phyloP scores from a whole-genome alignment of 1,140 invertebrate species.

The Drosophila nikananu region DNA sequence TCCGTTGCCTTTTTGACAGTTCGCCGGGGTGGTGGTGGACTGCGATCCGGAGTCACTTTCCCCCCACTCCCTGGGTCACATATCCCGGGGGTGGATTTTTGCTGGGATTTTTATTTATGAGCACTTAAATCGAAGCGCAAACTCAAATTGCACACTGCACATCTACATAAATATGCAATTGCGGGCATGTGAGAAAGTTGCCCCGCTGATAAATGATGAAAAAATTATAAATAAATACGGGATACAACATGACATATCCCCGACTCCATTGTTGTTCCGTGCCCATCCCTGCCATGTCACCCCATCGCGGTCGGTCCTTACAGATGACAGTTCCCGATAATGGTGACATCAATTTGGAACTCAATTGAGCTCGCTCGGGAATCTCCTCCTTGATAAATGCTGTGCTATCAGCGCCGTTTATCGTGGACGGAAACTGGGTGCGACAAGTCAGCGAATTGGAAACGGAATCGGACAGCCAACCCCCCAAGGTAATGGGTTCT shows the following conservation, averaged over 20 bases:
- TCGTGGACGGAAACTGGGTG: slow-evolving; percentile 72
- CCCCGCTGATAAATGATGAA: slow-evolving; percentile 76
- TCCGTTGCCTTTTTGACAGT: slow-evolving; percentile 83
- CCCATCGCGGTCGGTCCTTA: slow-evolving; percentile 52
- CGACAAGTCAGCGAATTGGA: slow-evolving; percentile 81
- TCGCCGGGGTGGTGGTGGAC: slow-evolving; percentile 33
- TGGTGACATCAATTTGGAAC: slow-evolving; percentile 85
- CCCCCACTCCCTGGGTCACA: background rate
- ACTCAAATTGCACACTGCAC: slow-evolving; percentile 71
- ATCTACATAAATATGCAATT: slow-evolving; percentile 84
- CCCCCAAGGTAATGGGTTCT: slow-evolving; percentile 50
- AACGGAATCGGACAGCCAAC: slow-evolving; percentile 42
- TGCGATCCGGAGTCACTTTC: slow-evolving; percentile 2
- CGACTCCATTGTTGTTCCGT: slow-evolving; percentile 23
- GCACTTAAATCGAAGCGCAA: slow-evolving; percentile 84
- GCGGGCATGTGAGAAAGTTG: slow-evolving; percentile 72
- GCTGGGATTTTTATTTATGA: slow-evolving; percentile 82
- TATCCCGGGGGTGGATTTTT: slow-evolving; percentile 21
- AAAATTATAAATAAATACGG: slow-evolving; percentile 78
- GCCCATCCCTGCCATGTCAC: slow-evolving; percentile 34
- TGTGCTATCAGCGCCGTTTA: slow-evolving; percentile 80
- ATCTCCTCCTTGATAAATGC: slow-evolving; percentile 68
- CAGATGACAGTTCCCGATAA: slow-evolving; percentile 83
- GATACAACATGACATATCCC: slow-evolving; percentile 36
- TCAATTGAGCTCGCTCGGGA: slow-evolving; percentile 71